Conservation (phyloP, 2,888 invertebrate species). For the Drosophila robusta region DNA sequence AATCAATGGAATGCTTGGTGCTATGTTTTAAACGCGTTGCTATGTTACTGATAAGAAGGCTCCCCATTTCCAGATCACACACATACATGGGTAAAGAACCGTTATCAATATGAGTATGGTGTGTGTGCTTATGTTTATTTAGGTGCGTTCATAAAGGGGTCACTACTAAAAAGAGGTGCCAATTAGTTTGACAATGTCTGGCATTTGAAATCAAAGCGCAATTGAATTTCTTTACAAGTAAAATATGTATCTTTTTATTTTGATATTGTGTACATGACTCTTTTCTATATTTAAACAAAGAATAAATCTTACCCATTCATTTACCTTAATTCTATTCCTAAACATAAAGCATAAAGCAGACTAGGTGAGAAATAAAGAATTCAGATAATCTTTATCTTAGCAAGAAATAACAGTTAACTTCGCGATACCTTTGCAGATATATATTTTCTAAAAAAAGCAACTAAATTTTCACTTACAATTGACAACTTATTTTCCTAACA, state of each 20-base stretch:
- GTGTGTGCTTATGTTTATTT: background rate
- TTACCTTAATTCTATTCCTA: too few relatives aligned
- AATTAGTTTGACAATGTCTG: slow-evolving; percentile 21
- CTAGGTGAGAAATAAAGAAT: too few relatives aligned
- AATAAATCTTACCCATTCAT: too few relatives aligned
- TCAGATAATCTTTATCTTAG: too few relatives aligned
- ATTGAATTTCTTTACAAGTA: slow-evolving; percentile 10
- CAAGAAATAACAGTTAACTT: too few relatives aligned
- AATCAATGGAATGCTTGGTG: slow-evolving; percentile 10
- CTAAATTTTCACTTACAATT: too few relatives aligned
- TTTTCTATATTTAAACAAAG: too few relatives aligned
- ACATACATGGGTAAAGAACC: background rate
- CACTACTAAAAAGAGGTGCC: slow-evolving; percentile 9
- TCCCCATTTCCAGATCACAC: slow-evolving; percentile 6
- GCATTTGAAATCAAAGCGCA: slow-evolving; percentile 14
- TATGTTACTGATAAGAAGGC: slow-evolving; percentile 13
- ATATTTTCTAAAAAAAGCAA: too few relatives aligned
- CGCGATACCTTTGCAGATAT: too few relatives aligned
- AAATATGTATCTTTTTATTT: background rate
- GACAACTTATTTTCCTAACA: too few relatives aligned
- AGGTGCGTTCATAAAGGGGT: slow-evolving; percentile 13
- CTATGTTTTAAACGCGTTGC: slow-evolving; percentile 11
- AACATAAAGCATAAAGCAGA: too few relatives aligned
- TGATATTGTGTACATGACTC: background rate
- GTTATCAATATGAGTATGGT: slow-evolving; percentile 9